A percentile compares a stretch with the other conserved stretches of the same genome.
Evolutionary conservation across 2,797 vertebrate species (phyloP).

Genomic region (Micropoecilia bifurca): DNA sequence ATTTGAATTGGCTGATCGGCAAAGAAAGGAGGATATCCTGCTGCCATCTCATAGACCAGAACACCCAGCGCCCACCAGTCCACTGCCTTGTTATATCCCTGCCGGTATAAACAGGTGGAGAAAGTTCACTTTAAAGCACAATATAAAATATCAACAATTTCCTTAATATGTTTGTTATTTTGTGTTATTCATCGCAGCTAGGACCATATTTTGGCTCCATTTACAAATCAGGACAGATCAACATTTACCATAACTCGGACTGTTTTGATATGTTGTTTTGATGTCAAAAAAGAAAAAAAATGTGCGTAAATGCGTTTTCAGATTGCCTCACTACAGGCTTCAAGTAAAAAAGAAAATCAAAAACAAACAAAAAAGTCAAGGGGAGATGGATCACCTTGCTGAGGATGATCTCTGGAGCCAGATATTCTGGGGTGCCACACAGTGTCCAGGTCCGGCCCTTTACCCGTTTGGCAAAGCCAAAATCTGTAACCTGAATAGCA

Average conservation of each 20-base stretch:
- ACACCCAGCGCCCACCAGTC: slow-evolving; percentile 95
- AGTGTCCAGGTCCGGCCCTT: slow-evolving; percentile 95
- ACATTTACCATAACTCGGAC: neutral
- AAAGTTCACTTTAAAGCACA: neutral
- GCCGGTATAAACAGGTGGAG: neutral
- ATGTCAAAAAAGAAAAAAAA: neutral
- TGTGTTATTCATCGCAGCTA: neutral
- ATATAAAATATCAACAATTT: neutral
- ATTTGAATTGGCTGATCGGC: slow-evolving; percentile 95
- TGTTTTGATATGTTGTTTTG: neutral
- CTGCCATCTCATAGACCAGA: slow-evolving; percentile 96
- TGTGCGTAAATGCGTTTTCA: neutral
- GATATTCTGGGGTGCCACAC: slow-evolving; percentile 92
- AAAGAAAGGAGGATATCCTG: slow-evolving; percentile 93
- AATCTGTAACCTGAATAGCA: slow-evolving; percentile 88
- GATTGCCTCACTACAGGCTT: neutral
- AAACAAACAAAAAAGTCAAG: neutral
- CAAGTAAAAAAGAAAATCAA: neutral
- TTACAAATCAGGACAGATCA: neutral
- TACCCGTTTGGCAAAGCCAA: slow-evolving; percentile 93
- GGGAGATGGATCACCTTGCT: slow-evolving; percentile 82
- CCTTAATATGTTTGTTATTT: neutral
- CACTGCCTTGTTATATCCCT: slow-evolving; percentile 94
- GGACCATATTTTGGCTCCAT: neutral
- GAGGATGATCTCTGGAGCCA: slow-evolving; percentile 92